These are phyloP conservation scores for Eupsilia transversa DNA, from an alignment of 2,888 invertebrate genomes.

Conservation along the genomic window DNA sequence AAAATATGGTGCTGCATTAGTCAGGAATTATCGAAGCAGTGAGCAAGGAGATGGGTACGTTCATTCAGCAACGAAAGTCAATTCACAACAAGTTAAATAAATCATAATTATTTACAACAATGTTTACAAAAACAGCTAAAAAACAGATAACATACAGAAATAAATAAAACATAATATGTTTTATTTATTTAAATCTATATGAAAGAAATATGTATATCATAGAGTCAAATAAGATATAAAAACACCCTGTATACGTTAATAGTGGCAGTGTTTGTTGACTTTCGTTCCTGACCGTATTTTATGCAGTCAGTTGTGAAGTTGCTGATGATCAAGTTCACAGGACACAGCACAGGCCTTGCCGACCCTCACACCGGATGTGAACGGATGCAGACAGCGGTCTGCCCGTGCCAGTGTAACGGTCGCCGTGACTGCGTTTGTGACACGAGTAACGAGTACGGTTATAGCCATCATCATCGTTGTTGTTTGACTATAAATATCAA, in stretches of 20 bases:
- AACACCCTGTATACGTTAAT: background rate
- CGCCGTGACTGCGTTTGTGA: background rate
- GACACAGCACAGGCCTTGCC: background rate
- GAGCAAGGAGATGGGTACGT: too few relatives aligned
- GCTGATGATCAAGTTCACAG: background rate
- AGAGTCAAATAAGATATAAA: too few relatives aligned
- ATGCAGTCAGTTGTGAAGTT: background rate
- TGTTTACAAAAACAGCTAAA: too few relatives aligned
- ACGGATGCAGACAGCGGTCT: background rate
- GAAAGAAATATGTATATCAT: too few relatives aligned
- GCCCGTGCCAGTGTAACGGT: background rate
- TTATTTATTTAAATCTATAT: too few relatives aligned
- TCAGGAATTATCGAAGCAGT: too few relatives aligned
- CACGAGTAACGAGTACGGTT: slow-evolving; percentile 7
- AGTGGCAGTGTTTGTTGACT: background rate
- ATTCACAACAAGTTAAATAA: too few relatives aligned
- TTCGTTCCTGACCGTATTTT: background rate
- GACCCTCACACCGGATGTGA: background rate
- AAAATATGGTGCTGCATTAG: too few relatives aligned
- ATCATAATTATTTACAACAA: too few relatives aligned
- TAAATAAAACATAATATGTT: too few relatives aligned
- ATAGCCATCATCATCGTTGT: background rate
- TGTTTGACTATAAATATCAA: slow-evolving; percentile 22
- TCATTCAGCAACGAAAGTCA: too few relatives aligned
- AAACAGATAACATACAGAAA: too few relatives aligned